Evolutionary conservation across 2,888 invertebrate genomes (phyloP), one percentile per base, ranked within the genome.

Genomic region (Drosophila diplacantha): DNA sequence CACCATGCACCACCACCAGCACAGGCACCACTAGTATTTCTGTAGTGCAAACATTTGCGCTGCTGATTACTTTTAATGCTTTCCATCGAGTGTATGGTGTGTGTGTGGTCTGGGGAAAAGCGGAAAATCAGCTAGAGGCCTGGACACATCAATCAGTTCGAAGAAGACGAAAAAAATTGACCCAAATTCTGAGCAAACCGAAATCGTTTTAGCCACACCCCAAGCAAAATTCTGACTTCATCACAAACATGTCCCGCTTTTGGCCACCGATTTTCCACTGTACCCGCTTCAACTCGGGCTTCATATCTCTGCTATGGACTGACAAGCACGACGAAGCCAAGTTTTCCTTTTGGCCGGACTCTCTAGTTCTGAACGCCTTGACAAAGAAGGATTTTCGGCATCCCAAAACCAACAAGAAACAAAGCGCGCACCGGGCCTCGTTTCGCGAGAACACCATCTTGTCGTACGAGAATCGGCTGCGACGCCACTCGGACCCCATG

Each of bases 21-120:
- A 39, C n/a, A n/a, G n/a, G 44, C 50, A 37, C 44, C 29, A 46
- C n/a, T 53, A 51, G 59, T 43, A 35, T 59, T 59, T 49, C 35
- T 34, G 69, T 49, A 68, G 74, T 59, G 70, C 78, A 78, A 81
- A 78, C 69, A 73, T 78, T 78, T 78, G 73, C 68, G 55, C 65
- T 68, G 64, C 75, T 78, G 81, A 78, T 78, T 81, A 75, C 73
- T 69, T 75, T 71, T 75, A 81, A 77, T 72, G 62, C 81, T 66
- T 44, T 60, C 67, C 78, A 78, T 75, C 81, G 69, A 67, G 57
- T 73, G 65, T 64, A 60, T 53, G 56, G 56, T 35, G 49, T 51
- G 49, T 39, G 14, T 39, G 39, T 39, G 39, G 44, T 24, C 49
- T n/a, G 9, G 29, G 32, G 46, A 22, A 26, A 31, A 32, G 20